Conservation (phyloP, 1,140 invertebrate species). For the Ridgeia piscesae region DNA sequence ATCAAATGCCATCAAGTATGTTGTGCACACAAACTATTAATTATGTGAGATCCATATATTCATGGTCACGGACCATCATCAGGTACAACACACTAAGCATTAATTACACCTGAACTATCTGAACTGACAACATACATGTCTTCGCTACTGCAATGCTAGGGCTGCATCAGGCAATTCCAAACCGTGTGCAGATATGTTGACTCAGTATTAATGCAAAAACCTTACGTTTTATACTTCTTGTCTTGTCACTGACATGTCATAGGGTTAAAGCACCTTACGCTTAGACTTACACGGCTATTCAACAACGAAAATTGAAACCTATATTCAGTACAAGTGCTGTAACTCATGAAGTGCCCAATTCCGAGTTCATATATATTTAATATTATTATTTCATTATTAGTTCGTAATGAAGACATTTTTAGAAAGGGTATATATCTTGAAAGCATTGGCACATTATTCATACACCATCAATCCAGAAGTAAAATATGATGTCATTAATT, state of each 20-base stretch:
- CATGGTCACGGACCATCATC: background rate
- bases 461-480: background rate
- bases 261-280: background rate
- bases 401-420: background rate
- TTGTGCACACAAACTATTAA: slow-evolving; percentile 1
- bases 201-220: background rate
- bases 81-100: background rate
- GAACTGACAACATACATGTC: background rate
- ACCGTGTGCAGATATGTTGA: background rate
- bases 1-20: background rate
- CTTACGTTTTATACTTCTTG: background rate
- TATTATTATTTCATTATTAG: too few species aligned
- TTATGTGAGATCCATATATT: background rate
- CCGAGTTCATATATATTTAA: too few species aligned
- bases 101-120: background rate
- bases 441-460: background rate
- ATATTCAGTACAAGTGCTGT: too few species aligned
- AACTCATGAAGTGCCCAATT: too few species aligned
- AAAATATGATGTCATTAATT: background rate
- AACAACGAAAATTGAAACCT: too few species aligned
- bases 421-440: background rate
- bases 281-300: too few species aligned
- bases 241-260: background rate
- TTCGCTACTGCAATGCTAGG: background rate
- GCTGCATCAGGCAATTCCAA: background rate